phyloP scores from a whole-genome alignment of 2,797 vertebrate genomes.

The Vultur gryphus region DNA sequence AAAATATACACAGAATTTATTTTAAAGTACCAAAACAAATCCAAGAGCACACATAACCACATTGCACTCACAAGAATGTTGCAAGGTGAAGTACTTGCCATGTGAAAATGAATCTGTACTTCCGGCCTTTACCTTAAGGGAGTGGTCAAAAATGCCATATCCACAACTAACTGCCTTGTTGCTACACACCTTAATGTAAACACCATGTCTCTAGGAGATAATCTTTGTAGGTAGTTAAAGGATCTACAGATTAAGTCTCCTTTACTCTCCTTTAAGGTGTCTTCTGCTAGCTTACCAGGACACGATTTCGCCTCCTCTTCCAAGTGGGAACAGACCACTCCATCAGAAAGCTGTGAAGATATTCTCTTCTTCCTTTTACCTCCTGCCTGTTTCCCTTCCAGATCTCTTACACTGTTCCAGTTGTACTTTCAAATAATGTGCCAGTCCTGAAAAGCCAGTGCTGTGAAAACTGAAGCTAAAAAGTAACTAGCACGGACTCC shows the following conservation, averaged over 20 bases:
- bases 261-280: neutral
- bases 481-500: neutral
- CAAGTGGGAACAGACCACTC: neutral
- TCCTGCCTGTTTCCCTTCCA: neutral
- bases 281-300: neutral
- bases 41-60: fast-evolving
- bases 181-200: neutral
- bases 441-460: neutral
- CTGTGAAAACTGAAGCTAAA: neutral
- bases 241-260: slow-evolving; percentile 5
- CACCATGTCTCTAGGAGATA: slow-evolving; percentile 35
- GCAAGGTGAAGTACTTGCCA: neutral
- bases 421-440: neutral
- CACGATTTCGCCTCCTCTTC: neutral
- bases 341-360: neutral
- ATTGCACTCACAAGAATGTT: neutral
- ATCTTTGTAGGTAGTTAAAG: slow-evolving; percentile 33
- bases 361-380: neutral
- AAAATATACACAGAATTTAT: neutral
- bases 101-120: slow-evolving; percentile 28
- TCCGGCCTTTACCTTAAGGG: slow-evolving; percentile 11
- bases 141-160: neutral
- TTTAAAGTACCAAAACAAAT: neutral
- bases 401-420: neutral
- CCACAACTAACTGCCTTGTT: neutral